Base-by-base conservation (phyloP, 2,797 vertebrate species). In the Eleutherodactylus coqui region DNA sequence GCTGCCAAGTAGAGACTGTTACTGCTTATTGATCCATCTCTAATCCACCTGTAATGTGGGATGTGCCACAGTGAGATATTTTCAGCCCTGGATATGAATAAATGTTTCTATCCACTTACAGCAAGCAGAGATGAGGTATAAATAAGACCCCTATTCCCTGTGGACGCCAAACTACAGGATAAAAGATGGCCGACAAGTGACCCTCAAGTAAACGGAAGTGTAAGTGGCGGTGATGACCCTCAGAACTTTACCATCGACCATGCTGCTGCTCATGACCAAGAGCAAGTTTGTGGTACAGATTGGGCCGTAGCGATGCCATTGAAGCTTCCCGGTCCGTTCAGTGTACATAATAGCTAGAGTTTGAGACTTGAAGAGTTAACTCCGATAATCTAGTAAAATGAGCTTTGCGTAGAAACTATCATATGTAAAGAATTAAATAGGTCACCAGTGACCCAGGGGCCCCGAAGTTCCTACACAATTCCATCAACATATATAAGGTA, bases 401-500 rank as follows among this genome's bases (percentile, higher is more conserved):
- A 16, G 75, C 36, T 70, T 55, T 69, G 19, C 34, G 24, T 53
- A 67, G 34, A 69, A 85, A 85, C 69, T n/a, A 58, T 41, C 34
- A 75, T 36, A 41, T 75, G 70, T 75, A 76, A 60, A n/a, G 51
- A 75, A 62, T 83, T 75, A 62, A 27, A 78, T 19, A 69, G 83
- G 75, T 85, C 75, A 83, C 70, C 27, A 47, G 13, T 83, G 64
- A 83, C 70, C 70, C 41, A 76, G 60, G 60, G 75, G 83, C 49
- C 53, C 41, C 41, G 10, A 19, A 51, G 9, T 73, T 17, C 73
- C n/a, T 51, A 36, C 67, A 58, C 75, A 55, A 45, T 51, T 32
- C 27, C 45, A 36, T 51, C 16, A 7, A 32, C 75, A 60, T 79
- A 64, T 51, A 17, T 19, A 41, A 85, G 36, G 64, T 73, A 85